Conservation (phyloP, 2,888 invertebrate species). For the Agonopterix subpropinquella region DNA sequence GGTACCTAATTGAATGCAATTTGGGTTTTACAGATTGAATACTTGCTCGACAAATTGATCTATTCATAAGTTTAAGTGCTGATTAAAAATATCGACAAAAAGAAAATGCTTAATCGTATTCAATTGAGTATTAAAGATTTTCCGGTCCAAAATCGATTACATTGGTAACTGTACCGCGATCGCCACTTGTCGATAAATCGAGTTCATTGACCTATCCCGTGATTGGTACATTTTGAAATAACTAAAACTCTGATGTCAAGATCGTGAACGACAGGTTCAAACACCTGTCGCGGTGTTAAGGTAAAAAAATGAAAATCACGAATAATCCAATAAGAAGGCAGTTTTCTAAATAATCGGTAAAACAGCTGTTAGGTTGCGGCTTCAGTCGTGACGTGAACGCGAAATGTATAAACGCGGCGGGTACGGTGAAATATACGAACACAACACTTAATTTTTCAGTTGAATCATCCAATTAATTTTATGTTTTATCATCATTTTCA, state of each 20-base stretch:
- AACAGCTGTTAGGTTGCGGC: constrained; percentile 1
- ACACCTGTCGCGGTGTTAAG: constrained; percentile 48
- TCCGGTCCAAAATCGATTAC: constrained; percentile 29
- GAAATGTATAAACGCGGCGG: too few species aligned
- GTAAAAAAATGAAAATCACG: constrained; percentile 64
- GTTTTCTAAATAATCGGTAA: constrained; percentile 39
- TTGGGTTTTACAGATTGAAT: constrained; percentile 4
- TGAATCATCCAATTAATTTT: too few species aligned
- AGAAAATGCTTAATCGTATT: constrained; percentile 12
- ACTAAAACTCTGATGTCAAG: constrained; percentile 53
- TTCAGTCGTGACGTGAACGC: constrained; percentile 4
- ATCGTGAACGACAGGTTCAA: constrained; percentile 60
- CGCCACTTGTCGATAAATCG: constrained; percentile 23
- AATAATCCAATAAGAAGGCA: constrained; percentile 68
- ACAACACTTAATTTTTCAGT: too few species aligned
- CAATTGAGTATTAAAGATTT: constrained; percentile 12
- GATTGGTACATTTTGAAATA: constrained; percentile 27
- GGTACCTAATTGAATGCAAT: neutral
- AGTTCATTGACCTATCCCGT: constrained; percentile 39
- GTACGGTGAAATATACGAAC: too few species aligned
- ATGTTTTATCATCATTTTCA: too few species aligned
- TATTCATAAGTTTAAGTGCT: constrained; percentile 7
- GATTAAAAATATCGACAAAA: constrained; percentile 11
- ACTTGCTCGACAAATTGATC: constrained; percentile 7
- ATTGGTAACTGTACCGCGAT: constrained; percentile 31